Evolutionary conservation across 2,113 vertebrate genomes (phyloP).

Genomic region (Ceyx melanurus): DNA sequence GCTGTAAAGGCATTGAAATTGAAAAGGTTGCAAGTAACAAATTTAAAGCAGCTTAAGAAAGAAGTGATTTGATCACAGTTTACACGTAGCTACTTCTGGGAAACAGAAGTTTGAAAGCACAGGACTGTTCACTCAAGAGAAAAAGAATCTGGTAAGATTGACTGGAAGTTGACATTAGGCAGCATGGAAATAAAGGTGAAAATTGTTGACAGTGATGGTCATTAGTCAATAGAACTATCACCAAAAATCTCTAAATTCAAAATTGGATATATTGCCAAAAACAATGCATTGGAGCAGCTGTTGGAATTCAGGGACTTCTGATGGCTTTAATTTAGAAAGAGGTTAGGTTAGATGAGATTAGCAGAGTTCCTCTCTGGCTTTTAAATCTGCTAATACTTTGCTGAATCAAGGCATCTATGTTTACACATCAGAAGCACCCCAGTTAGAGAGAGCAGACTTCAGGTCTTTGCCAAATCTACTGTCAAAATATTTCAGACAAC

Average conservation of each 20-base stretch:
- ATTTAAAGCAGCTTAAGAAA: not conserved
- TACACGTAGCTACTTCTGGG: not conserved
- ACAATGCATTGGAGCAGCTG: not conserved
- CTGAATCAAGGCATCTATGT: not conserved
- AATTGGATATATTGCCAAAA: not conserved
- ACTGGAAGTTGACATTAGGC: not conserved
- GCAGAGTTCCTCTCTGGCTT: not conserved
- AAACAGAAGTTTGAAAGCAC: not conserved
- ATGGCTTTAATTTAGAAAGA: not conserved
- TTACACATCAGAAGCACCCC: not conserved
- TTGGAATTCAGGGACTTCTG: not conserved
- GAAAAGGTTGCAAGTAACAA: not conserved
- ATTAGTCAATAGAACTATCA: not conserved
- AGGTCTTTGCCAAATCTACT: not conserved
- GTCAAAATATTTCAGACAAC: not conserved
- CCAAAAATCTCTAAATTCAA: not conserved
- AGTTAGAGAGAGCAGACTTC: not conserved
- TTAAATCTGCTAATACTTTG: not conserved
- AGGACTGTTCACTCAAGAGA: not conserved
- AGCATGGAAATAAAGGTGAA: not conserved
- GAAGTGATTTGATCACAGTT: not conserved
- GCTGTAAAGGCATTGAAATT: not conserved
- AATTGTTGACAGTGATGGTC: not conserved
- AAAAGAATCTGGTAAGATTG: not conserved
- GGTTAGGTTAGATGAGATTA: not conserved